Evolutionary conservation across 2,113 vertebrate species (phyloP).

Genomic region (Chunga burmeisteri): DNA sequence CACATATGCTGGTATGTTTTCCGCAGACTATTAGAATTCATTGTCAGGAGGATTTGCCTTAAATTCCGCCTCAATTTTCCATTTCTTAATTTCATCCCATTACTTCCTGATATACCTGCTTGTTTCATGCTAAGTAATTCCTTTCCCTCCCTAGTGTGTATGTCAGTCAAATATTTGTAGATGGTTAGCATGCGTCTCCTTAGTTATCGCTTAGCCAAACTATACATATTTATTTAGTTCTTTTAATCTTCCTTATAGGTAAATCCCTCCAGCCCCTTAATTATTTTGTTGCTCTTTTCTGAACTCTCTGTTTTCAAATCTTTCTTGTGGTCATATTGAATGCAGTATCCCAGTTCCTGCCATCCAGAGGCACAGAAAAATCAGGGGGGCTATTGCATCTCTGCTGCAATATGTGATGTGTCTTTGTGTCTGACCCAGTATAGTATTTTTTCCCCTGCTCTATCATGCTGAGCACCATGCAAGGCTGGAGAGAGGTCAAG

Average conservation of each 20-base stretch:
- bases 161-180: constrained; percentile 67
- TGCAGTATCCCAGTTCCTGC: background rate
- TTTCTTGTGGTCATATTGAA: background rate
- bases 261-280: constrained; percentile 57
- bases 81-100: constrained; percentile 52
- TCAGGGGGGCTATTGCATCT: background rate
- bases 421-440: background rate
- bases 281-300: constrained; percentile 59
- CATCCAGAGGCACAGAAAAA: background rate
- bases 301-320: background rate
- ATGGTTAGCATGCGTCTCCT: constrained; percentile 10
- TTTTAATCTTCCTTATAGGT: constrained; percentile 57
- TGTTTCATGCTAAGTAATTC: constrained; percentile 39
- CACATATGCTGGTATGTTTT: background rate
- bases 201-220: constrained; percentile 42
- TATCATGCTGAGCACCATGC: background rate
- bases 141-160: constrained; percentile 8
- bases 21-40: background rate
- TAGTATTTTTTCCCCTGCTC: background rate
- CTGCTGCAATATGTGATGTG: background rate
- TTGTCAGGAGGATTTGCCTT: constrained; percentile 44
- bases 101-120: background rate
- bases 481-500: constrained; percentile 25
- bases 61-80: constrained; percentile 42
- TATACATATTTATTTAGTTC: constrained; percentile 62